Evolutionary conservation across 1,140 invertebrate genomes (phyloP).

Genomic region (Pectinophora gossypiella): DNA sequence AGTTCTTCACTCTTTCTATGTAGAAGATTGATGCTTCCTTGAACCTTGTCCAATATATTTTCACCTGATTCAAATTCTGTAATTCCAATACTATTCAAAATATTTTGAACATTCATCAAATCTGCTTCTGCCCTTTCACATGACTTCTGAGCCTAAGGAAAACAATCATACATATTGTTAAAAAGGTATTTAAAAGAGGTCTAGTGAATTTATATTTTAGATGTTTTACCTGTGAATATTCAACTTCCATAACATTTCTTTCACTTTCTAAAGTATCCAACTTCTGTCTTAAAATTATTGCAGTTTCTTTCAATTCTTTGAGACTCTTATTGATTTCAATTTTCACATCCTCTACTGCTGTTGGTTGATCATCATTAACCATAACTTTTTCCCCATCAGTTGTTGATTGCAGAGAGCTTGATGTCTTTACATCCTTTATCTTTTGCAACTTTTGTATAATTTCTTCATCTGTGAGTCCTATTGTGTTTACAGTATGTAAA

Average conservation of each 20-base stretch:
- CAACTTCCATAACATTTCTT: slow-evolving; percentile 58
- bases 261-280: slow-evolving; percentile 56
- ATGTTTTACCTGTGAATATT: slow-evolving; percentile 55
- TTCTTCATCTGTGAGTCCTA: slow-evolving; percentile 25
- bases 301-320: slow-evolving; percentile 58
- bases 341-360: slow-evolving; percentile 6
- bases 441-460: slow-evolving; percentile 32
- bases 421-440: slow-evolving; percentile 25
- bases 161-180: too few relatives aligned
- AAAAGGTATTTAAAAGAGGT: too few relatives aligned
- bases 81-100: slow-evolving; percentile 49
- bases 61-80: slow-evolving; percentile 37
- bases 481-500: slow-evolving; percentile 1
- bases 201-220: too few relatives aligned
- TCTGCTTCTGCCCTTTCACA: slow-evolving; percentile 49
- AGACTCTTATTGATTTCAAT: slow-evolving; percentile 36
- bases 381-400: slow-evolving; percentile 8
- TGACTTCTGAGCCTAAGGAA: slow-evolving; percentile 43
- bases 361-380: slow-evolving; percentile 5
- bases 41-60: slow-evolving; percentile 47
- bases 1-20: slow-evolving; percentile 56
- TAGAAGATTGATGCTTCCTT: slow-evolving; percentile 40
- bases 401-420: slow-evolving; percentile 1
- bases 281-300: slow-evolving; percentile 52
- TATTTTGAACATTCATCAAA: slow-evolving; percentile 53